phyloP scores from a whole-genome alignment of 2,888 invertebrate species.

The Oasisia sp. region DNA sequence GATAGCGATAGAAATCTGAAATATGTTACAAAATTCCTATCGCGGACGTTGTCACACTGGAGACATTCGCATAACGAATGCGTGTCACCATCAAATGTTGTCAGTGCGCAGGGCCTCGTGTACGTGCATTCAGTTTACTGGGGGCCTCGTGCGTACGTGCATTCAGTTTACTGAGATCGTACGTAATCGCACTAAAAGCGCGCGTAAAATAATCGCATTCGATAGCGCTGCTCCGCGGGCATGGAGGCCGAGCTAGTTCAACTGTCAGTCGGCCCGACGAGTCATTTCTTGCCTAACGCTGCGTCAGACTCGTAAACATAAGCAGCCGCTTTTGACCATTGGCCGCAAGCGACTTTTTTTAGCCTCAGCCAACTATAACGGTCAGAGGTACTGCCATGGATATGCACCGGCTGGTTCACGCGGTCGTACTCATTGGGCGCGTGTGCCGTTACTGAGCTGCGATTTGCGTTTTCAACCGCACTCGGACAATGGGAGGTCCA shows the following conservation, averaged over 20 bases:
- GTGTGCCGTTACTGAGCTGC: constrained; percentile 17
- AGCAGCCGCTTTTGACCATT: constrained; percentile 17
- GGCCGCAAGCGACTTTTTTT: constrained; percentile 13
- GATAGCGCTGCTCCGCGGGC: not conserved
- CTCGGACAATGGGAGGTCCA: not conserved
- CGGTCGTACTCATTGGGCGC: constrained; percentile 5
- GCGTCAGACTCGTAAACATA: constrained; percentile 17
- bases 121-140: not conserved
- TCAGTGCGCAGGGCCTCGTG: not conserved
- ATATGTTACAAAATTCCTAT: constrained; percentile 6
- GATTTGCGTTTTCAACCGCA: constrained; percentile 7
- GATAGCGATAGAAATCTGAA: not conserved
- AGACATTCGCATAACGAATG: not conserved
- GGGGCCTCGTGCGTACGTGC: constrained; percentile 3
- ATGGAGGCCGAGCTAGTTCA: constrained; percentile 11
- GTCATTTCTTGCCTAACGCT: constrained; percentile 17
- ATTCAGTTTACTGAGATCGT: not conserved
- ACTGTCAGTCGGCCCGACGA: constrained; percentile 17
- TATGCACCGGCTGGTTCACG: constrained; percentile 17
- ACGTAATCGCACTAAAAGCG: not conserved
- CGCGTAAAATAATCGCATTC: constrained; percentile 17
- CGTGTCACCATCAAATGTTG: not conserved
- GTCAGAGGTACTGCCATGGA: constrained; percentile 17
- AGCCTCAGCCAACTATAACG: constrained; percentile 17
- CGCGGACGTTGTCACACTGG: constrained; percentile 1